Evolutionary conservation across 2,888 invertebrate species (phyloP).

Genomic region (Isoperla grammatica): DNA sequence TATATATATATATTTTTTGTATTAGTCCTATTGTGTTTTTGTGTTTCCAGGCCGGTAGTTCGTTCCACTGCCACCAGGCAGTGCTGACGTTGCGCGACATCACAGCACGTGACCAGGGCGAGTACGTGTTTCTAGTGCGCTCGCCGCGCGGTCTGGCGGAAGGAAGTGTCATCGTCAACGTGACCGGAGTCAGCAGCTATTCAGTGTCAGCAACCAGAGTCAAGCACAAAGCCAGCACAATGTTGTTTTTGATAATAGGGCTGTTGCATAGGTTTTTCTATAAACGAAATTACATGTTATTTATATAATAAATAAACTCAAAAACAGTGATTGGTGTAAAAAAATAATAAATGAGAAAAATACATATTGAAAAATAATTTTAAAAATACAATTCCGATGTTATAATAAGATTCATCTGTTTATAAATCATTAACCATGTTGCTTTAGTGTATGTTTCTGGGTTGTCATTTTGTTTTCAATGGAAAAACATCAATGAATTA

Average conservation of each 20-base stretch:
- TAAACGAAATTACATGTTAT: background rate
- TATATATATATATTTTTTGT: too few relatives aligned
- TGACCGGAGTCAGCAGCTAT: conserved; percentile 42
- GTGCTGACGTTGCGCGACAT: conserved; percentile 54
- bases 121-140: conserved; percentile 57
- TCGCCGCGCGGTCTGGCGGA: conserved; percentile 58
- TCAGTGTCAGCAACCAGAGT: conserved; percentile 9
- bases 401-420: too few relatives aligned
- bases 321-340: too few relatives aligned
- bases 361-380: too few relatives aligned
- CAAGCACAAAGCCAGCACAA: background rate
- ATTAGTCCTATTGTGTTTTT: too few relatives aligned
- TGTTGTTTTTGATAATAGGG: background rate
- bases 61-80: conserved; percentile 54
- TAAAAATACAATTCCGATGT: too few relatives aligned
- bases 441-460: too few relatives aligned
- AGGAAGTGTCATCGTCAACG: conserved; percentile 56
- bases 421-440: too few relatives aligned
- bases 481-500: too few relatives aligned
- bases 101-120: conserved; percentile 54
- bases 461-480: too few relatives aligned
- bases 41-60: conserved; percentile 50
- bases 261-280: conserved; percentile 2
- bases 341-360: too few relatives aligned
- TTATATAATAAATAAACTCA: background rate